Evolutionary conservation across 2,113 vertebrate species (phyloP).

Genomic region (Anhinga rufa): DNA sequence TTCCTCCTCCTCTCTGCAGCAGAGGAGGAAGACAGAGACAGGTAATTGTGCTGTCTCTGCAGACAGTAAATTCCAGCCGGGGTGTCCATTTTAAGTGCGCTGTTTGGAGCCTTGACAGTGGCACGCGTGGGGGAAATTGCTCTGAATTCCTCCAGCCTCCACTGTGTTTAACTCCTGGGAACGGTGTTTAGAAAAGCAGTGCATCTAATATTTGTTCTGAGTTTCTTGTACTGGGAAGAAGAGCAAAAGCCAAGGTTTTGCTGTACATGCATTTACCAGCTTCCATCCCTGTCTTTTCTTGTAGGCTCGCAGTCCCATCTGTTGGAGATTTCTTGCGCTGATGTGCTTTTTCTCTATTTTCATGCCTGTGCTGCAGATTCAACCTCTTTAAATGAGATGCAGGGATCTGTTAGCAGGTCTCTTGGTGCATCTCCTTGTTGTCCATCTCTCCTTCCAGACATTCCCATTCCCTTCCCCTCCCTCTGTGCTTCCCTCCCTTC

Average conservation of each 20-base stretch:
- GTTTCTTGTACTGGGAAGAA: neutral
- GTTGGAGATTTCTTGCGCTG: neutral
- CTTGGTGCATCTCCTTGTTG: neutral
- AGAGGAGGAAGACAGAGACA: neutral
- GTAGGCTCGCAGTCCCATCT: neutral
- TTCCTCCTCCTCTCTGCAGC: neutral
- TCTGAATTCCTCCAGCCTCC: neutral
- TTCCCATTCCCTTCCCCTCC: neutral
- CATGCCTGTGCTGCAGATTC: neutral
- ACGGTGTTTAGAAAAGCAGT: neutral
- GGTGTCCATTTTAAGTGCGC: neutral
- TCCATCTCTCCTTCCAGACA: neutral
- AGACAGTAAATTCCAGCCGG: neutral
- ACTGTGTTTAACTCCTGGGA: neutral
- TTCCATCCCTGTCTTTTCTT: neutral
- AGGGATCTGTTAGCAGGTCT: neutral
- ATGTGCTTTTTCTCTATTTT: conserved; percentile 33
- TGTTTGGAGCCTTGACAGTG: neutral
- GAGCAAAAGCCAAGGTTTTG: neutral
- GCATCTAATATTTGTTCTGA: neutral
- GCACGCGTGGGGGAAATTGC: neutral
- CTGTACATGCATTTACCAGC: neutral
- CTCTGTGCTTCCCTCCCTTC: neutral
- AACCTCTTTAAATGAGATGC: neutral
- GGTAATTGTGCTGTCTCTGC: neutral